phyloP scores from a whole-genome alignment of 2,113 vertebrate genomes.

The Lontra canadensis region DNA sequence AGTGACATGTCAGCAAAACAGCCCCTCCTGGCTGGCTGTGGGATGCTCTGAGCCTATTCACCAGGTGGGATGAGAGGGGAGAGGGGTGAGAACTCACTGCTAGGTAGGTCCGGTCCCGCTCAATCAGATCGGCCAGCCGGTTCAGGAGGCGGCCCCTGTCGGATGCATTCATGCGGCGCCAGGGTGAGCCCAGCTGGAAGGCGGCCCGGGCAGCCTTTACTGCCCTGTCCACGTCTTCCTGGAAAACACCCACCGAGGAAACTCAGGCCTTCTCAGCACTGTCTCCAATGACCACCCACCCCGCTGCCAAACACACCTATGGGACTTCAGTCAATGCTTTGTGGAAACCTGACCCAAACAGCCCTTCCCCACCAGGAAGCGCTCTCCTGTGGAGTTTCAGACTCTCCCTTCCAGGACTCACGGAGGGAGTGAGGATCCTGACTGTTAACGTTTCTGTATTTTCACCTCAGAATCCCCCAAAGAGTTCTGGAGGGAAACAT shows the following conservation, averaged over 20 bases:
- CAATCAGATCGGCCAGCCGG: slow-evolving; percentile 92
- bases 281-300: background rate
- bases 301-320: background rate
- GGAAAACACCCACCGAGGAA: slow-evolving; percentile 34
- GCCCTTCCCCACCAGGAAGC: background rate
- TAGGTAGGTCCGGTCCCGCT: slow-evolving; percentile 93
- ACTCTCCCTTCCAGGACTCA: background rate
- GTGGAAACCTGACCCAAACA: background rate
- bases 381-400: background rate
- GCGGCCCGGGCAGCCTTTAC: slow-evolving; percentile 93
- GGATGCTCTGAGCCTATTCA: background rate
- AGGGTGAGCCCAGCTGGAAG: slow-evolving; percentile 94
- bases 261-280: background rate
- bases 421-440: background rate
- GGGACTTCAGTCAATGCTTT: too few species aligned
- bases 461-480: background rate
- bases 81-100: slow-evolving; percentile 86
- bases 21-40: background rate
- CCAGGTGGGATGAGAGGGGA: background rate
- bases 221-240: slow-evolving; percentile 95
- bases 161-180: slow-evolving; percentile 95
- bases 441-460: background rate
- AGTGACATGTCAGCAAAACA: background rate
- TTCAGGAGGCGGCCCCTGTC: slow-evolving; percentile 90
- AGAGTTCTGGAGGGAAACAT: background rate